phyloP scores from a whole-genome alignment of 2,113 vertebrate genomes.

The Nothocercus nigrocapillus region DNA sequence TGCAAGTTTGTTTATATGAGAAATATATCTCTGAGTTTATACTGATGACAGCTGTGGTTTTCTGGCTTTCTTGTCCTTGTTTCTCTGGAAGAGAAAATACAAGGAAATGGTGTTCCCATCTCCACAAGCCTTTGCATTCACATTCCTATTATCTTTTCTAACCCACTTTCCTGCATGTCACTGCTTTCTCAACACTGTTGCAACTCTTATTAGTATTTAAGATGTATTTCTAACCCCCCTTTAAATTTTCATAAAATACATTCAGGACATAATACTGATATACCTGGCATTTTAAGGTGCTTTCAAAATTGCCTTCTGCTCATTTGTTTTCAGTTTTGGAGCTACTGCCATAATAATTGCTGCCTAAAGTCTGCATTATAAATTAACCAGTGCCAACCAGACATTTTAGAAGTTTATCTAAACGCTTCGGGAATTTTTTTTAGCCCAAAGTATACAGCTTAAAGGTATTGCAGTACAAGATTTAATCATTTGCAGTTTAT shows the following conservation, averaged over 20 bases:
- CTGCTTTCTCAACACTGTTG: neutral
- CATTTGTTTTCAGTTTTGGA: slow-evolving; percentile 7
- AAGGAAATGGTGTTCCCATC: neutral
- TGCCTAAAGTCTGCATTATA: neutral
- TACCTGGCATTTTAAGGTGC: neutral
- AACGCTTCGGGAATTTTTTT: neutral
- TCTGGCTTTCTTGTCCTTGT: neutral
- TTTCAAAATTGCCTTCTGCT: neutral
- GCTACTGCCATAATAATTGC: neutral
- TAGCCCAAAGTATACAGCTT: neutral
- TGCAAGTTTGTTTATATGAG: neutral
- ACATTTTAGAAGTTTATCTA: neutral
- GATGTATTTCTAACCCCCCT: neutral
- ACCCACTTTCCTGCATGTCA: neutral
- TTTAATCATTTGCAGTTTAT: neutral
- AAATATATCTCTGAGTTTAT: neutral
- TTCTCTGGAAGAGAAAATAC: neutral
- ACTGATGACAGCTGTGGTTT: neutral
- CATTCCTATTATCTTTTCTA: neutral
- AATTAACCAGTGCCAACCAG: neutral
- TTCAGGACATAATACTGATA: neutral
- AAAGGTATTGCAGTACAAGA: neutral
- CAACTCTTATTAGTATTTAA: neutral
- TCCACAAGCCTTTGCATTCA: neutral
- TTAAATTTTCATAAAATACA: neutral